Evolutionary conservation across 2,888 invertebrate species (phyloP), one percentile per base, ranked within the genome.

Genomic region (Oligia strigilis): DNA sequence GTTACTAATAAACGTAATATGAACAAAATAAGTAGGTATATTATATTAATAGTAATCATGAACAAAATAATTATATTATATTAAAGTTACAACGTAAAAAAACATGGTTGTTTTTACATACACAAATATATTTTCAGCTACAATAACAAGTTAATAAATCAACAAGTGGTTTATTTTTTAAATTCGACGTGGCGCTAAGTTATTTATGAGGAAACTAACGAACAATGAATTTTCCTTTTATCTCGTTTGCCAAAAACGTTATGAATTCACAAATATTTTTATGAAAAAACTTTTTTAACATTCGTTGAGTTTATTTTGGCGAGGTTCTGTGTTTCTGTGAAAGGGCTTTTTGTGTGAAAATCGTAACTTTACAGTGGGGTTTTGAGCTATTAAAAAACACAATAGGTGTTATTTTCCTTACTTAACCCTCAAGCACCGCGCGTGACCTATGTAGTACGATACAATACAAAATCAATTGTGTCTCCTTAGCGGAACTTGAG

Each of bases 151-250:
- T 78, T 64, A 75, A 23, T 67, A 75, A 74, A 71, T 80, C 78
- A 80, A 85, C 85, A 88, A 62, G 69, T 77, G 66, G 62, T 36
- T 73, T 82, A 29, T 80, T 78, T 79, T 72, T 80, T 13, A 29
- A 78, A 87, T 82, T 66, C 75, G 23, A 77, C 23, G 71, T 67
- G 36, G 14, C 75, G 4, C 19, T 85, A 78, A 83, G 58, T 73
- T 81, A 85, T 88, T 85, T 83, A 77, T 81, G 58, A 70, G 75
- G n/a, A 74, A 80, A 82, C 52, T 73, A 73, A 73, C 13, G 49
- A 13, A 49, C 3, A 80, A 73, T 80, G 40, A 73, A 80, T 80
- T 77, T 64, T 49, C 49, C 58, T 79, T 85, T 79, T 79, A 83
- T 75, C 72, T 73, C 69, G 58, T 40, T 55, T 52, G 43, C 43